Evolutionary conservation across 2,113 vertebrate species (phyloP).

Genomic region (Puma concolor): DNA sequence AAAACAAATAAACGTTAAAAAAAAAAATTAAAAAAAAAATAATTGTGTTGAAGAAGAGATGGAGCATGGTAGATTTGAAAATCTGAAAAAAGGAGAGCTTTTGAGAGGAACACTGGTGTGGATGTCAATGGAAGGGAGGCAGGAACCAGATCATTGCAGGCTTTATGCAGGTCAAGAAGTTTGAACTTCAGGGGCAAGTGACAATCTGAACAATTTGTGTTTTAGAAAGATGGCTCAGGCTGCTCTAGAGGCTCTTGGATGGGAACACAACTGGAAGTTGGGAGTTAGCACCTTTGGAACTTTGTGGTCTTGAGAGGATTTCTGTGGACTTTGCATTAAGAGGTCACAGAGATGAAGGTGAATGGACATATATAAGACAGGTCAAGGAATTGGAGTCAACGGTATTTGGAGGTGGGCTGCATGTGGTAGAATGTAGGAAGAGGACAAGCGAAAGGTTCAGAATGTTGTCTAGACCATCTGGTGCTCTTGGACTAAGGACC

Average conservation of each 20-base stretch:
- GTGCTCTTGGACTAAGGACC: neutral
- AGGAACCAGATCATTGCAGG: neutral
- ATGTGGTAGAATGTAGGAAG: neutral
- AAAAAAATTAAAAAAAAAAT: neutral
- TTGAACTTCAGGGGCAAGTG: neutral
- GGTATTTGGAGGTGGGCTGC: neutral
- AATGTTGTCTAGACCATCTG: accelerated
- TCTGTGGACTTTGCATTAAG: neutral
- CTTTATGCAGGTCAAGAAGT: neutral
- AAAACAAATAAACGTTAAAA: too few relatives aligned
- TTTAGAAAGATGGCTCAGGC: neutral
- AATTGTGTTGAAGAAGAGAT: neutral
- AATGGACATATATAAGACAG: neutral
- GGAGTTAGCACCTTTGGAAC: neutral
- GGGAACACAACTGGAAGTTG: neutral
- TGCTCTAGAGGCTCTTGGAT: neutral
- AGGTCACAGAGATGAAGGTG: neutral
- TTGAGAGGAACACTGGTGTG: too few relatives aligned
- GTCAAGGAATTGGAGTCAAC: neutral
- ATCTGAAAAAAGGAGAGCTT: neutral
- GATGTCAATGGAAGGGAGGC: accelerated
- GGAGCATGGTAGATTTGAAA: neutral
- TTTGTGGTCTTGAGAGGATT: neutral
- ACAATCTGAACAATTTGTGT: neutral
- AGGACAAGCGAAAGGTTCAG: neutral